Conservation (phyloP, 2,888 invertebrate genomes). For the Xestia c-nigrum region DNA sequence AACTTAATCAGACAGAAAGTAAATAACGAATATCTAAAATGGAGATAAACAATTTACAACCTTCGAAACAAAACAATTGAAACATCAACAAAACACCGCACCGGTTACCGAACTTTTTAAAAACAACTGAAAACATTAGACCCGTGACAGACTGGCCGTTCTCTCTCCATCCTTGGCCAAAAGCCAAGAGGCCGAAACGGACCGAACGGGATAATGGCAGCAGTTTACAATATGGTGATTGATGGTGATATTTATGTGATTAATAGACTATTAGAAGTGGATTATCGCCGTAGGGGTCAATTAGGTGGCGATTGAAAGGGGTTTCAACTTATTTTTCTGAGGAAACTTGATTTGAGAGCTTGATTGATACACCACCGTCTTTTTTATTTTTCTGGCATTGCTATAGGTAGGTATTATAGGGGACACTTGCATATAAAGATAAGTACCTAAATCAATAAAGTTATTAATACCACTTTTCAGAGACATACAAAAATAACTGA, state of each 20-base stretch:
- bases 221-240: constrained; percentile 49
- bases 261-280: constrained; percentile 16
- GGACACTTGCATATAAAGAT: neutral
- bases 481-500: neutral
- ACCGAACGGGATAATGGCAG: constrained; percentile 45
- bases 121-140: constrained; percentile 14
- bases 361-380: no score
- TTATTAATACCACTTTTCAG: neutral
- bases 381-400: neutral
- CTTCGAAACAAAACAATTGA: constrained; percentile 16
- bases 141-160: neutral
- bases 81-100: constrained; percentile 36
- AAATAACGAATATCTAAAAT: neutral
- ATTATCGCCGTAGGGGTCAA: constrained; percentile 21
- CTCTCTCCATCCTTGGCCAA: constrained; percentile 49
- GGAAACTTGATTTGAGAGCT: neutral
- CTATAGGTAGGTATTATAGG: neutral
- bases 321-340: neutral
- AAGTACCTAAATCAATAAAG: neutral
- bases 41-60: neutral
- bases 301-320: neutral
- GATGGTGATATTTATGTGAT: constrained; percentile 45
- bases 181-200: constrained; percentile 55
- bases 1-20: neutral
- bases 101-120: constrained; percentile 22